Evolutionary conservation across 2,797 vertebrate genomes (phyloP).

Genomic region (Acropternis orthonyx): DNA sequence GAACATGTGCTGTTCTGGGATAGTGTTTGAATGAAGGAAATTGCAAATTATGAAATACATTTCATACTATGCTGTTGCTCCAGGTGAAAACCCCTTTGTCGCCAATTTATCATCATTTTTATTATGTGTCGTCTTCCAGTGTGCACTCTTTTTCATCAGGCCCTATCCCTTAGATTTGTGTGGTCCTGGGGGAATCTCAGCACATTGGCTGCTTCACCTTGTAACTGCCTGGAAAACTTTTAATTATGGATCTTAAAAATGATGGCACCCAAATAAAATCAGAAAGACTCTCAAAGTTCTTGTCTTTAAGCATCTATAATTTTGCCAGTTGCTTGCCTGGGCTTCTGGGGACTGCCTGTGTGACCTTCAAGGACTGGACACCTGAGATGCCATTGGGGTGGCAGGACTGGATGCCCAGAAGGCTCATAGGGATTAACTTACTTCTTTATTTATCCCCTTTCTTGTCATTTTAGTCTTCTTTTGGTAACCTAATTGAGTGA

Average conservation of each 20-base stretch:
- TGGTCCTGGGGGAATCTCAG: neutral
- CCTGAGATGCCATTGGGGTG: neutral
- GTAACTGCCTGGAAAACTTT: neutral
- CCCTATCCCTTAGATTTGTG: neutral
- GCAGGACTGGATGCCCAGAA: neutral
- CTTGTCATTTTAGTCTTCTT: neutral
- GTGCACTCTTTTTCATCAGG: neutral
- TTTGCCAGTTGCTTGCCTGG: neutral
- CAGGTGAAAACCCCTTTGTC: neutral
- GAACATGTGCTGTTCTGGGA: neutral
- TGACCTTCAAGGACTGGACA: neutral
- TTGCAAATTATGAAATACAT: neutral
- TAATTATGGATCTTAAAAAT: neutral
- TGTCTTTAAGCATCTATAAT: neutral
- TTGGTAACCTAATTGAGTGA: neutral
- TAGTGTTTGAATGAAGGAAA: neutral
- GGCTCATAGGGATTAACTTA: neutral
- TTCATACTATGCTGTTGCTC: neutral
- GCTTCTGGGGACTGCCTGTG: neutral
- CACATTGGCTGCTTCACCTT: neutral
- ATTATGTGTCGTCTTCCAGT: neutral
- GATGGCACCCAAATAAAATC: neutral
- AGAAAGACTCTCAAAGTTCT: neutral
- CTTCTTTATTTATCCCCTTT: neutral
- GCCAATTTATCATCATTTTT: neutral